Base-by-base conservation (phyloP, 1,140 invertebrate genomes). In the Philotrypesis tridentata region DNA sequence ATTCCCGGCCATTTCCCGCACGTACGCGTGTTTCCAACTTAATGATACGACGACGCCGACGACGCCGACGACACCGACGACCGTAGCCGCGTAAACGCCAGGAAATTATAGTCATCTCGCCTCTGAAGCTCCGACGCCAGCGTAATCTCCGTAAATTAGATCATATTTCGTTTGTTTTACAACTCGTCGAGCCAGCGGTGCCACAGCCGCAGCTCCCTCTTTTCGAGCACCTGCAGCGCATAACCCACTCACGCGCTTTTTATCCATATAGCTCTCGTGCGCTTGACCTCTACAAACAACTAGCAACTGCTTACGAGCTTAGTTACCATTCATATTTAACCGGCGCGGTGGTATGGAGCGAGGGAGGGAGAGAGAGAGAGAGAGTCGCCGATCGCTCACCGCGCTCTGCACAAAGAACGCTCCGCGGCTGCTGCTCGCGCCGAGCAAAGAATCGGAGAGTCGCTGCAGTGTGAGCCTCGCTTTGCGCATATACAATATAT, bases 121-220 rank as follows among this genome's bases (percentile, higher is more conserved):
- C 33, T 11, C 37, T 43, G 23, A 71, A 71, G 23, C 6, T 29
- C 67, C 17, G 17, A 8, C 14, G 9, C 31, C 31, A n/a, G 27
- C 17, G n/a, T 70, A 70, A 43, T 71, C 33, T n/a, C 11, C 37
- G 21, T n/a, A 71, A 71, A 71, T 71, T 71, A 71, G 33, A 71
- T 71, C 21, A 71, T 43, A 25, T 40, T n/a, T 40, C 68, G 68
- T 71, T 71, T 33, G 31, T 71, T 71, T 71, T 43, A 71, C 37
- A 11, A 65, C 9, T 65, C 23, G 25, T 65, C 33, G 33, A 37
- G 3, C 9, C 9, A 5, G 33, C 33, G 33, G 3, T n/a, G 55
- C n/a, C n/a, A n/a, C n/a, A n/a, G n/a, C n/a, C n/a, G n/a, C n/a
- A n/a, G n/a, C n/a, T n/a, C n/a, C n/a, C n/a, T n/a, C n/a, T n/a